phyloP scores from a whole-genome alignment of 2,888 invertebrate genomes.

The Malthinus seriepunctatus region DNA sequence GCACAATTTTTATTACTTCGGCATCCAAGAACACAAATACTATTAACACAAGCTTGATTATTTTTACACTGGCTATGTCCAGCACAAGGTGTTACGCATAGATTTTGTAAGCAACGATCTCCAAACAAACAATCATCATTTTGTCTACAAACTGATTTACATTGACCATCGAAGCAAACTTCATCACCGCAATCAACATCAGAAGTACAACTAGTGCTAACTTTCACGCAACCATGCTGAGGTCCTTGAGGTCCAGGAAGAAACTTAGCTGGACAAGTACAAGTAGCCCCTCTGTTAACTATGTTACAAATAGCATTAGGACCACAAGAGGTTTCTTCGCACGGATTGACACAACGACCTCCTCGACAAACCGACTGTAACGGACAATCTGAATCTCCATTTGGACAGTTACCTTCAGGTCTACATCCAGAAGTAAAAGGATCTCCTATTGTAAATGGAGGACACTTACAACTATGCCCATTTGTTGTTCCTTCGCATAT shows the following conservation, averaged over 20 bases:
- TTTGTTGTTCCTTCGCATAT: constrained; percentile 71
- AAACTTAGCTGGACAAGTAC: constrained; percentile 77
- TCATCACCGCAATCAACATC: constrained; percentile 80
- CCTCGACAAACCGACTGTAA: constrained; percentile 71
- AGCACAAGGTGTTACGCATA: constrained; percentile 79
- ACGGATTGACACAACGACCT: constrained; percentile 78
- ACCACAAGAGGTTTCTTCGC: constrained; percentile 76
- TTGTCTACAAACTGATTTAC: constrained; percentile 78
- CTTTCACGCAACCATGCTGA: constrained; percentile 74
- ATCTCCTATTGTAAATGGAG: constrained; percentile 76
- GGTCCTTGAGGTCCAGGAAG: constrained; percentile 66
- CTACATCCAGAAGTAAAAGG: constrained; percentile 75
- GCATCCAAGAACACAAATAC: constrained; percentile 82
- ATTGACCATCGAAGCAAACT: constrained; percentile 81
- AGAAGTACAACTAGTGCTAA: constrained; percentile 64
- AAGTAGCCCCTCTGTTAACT: constrained; percentile 75
- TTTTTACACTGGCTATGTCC: constrained; percentile 80
- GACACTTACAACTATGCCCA: constrained; percentile 79
- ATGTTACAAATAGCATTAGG: constrained; percentile 80
- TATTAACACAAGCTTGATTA: constrained; percentile 79
- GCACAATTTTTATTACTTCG: constrained; percentile 81
- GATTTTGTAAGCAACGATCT: constrained; percentile 77
- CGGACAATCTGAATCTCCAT: constrained; percentile 76
- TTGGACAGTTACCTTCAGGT: constrained; percentile 74
- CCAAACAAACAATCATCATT: constrained; percentile 77